Evolutionary conservation across 2,113 vertebrate species (phyloP).

Genomic region (Pontoporia blainvillei): DNA sequence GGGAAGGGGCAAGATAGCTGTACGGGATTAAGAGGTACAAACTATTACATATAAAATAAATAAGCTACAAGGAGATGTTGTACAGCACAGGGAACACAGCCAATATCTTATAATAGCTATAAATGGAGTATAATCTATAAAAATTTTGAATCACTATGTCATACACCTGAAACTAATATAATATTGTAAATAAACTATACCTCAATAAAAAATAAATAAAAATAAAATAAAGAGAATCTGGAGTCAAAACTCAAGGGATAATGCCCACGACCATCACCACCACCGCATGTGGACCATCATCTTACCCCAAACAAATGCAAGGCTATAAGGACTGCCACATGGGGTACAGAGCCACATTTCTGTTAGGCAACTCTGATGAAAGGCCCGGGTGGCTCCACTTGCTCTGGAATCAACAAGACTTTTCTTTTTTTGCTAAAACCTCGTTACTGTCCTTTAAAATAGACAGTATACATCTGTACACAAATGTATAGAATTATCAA

Average conservation of each 20-base stretch:
- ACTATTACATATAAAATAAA: not conserved
- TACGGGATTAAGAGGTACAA: not conserved
- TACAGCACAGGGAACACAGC: not conserved
- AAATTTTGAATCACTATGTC: not conserved
- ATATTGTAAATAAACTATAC: not conserved
- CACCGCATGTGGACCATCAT: not conserved
- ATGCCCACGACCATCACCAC: not conserved
- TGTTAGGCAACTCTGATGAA: not conserved
- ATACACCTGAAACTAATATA: not conserved
- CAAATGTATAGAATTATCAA: not conserved
- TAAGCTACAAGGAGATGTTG: not conserved
- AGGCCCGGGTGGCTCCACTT: not conserved
- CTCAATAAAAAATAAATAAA: not conserved
- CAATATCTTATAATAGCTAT: not conserved
- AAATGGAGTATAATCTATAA: not conserved
- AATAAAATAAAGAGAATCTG: not conserved
- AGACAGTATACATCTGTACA: not conserved
- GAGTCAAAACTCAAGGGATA: not conserved
- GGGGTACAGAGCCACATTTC: not conserved
- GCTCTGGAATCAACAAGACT: not conserved
- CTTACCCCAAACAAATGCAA: not conserved
- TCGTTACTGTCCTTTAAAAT: not conserved
- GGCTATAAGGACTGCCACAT: rapidly evolving
- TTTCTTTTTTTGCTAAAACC: not conserved
- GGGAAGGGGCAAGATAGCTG: not conserved